Evolutionary conservation across 2,113 vertebrate genomes (phyloP).

Genomic region (Malaclemys terrapin): DNA sequence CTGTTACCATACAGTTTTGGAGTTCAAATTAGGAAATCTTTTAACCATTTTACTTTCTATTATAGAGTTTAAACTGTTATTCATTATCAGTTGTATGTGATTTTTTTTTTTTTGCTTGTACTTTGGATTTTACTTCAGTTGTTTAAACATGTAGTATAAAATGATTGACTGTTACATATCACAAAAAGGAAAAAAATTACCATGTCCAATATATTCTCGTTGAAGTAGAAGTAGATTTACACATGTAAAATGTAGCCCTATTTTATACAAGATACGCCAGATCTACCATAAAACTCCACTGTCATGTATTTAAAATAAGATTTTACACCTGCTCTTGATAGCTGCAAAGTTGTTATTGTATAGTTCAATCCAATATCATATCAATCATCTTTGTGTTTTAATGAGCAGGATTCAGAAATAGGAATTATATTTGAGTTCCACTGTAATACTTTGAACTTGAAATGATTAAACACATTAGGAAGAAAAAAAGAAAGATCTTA

Average conservation of each 20-base stretch:
- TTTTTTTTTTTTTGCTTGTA: conserved; percentile 30
- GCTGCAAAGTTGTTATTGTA: conserved; percentile 27
- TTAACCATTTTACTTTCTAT: conserved; percentile 5
- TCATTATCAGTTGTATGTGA: conserved; percentile 1
- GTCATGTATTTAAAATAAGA: not conserved
- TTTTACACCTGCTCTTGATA: conserved; percentile 53
- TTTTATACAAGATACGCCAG: conserved; percentile 29
- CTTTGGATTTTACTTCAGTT: not conserved
- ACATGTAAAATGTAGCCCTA: not conserved
- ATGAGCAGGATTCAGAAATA: conserved; percentile 50
- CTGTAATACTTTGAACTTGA: conserved; percentile 66
- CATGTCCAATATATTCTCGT: conserved; percentile 33
- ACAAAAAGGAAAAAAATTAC: conserved; percentile 49
- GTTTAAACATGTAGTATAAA: conserved; percentile 15
- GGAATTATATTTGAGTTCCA: conserved; percentile 64
- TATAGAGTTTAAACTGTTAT: not conserved
- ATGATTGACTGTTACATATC: not conserved
- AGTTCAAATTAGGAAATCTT: not conserved
- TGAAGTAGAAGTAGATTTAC: conserved; percentile 7
- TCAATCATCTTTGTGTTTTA: conserved; percentile 53
- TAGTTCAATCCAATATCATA: conserved; percentile 28
- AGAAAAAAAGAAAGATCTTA: not conserved
- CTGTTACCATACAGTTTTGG: not conserved
- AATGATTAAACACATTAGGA: conserved; percentile 62
- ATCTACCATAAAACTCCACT: conserved; percentile 30